Base-by-base conservation (phyloP, 2,113 vertebrate species). In the Chloebia gouldiae region DNA sequence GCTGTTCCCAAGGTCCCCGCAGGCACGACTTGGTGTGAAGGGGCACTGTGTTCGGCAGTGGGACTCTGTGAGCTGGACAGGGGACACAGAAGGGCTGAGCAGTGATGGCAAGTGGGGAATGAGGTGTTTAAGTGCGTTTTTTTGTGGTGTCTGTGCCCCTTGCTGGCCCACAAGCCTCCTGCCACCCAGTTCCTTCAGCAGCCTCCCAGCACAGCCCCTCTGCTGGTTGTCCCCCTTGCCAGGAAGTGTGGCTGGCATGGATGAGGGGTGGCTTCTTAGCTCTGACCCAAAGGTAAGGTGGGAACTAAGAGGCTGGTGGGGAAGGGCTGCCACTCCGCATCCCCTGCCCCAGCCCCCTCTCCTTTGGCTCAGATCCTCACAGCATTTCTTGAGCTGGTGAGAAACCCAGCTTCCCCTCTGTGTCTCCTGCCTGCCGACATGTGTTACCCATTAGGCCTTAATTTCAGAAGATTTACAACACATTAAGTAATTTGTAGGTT, bases 401-500 rank as follows among this genome's bases (percentile, higher is more conserved):
- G 95, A 94, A 83, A 95, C 30, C 47, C 93, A 11, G 90, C 94
- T 96, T 96, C 81, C 81, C 77, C 81, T 88, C 93, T 50, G 96
- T 73, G 91, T 93, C 97, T 96, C 97, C 91, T 97, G 97, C 95
- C 73, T 93, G 96, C 97, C 94, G 92, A 98, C 98, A 98, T 98
- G 98, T 98, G 98, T 97, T 98, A 98, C 97, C 97, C 96, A 98
- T 98, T 98, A 98, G 98, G 97, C 97, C 97, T 88, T 98, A 98
- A 98, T 98, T 98, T 98, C 97, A 98, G 98, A 98, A 98, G 98
- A 98, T 98, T 98, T 98, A 98, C 98, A 98, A 97, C 98, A 98
- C 98, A 98, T 98, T 98, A 98, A 98, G 98, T 98, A 98, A 98
- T 99, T 98, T 99, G 98, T 98, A 98, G 98, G 98, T 98, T 98